Percentiles rank a stretch among this genome's conserved stretches.
phyloP scores from a whole-genome alignment of 2,113 vertebrate genomes.

The Vulpes lagopus region DNA sequence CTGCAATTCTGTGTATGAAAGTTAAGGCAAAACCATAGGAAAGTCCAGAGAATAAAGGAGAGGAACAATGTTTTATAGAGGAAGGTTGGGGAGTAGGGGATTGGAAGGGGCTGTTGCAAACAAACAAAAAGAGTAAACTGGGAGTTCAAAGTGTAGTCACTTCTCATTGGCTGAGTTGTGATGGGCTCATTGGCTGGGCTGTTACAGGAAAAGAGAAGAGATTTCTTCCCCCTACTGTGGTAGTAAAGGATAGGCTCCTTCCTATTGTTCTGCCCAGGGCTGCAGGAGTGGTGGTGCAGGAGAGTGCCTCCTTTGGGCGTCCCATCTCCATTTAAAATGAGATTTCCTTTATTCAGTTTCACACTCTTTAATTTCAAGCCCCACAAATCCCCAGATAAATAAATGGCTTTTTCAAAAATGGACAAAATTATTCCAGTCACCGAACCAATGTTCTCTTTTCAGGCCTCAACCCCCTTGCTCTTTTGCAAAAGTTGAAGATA shows the following conservation, averaged over 20 bases:
- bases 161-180: not conserved
- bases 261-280: not conserved
- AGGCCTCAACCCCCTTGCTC: not conserved
- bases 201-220: not conserved
- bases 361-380: not conserved
- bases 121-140: not conserved
- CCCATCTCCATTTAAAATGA: not conserved
- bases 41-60: not conserved
- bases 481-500: not conserved
- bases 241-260: not conserved
- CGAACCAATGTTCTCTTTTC: not conserved
- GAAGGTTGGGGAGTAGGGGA: not conserved
- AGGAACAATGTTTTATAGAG: not conserved
- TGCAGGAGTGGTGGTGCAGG: not conserved
- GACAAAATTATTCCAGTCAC: not conserved
- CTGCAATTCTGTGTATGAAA: not conserved
- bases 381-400: not conserved
- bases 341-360: not conserved
- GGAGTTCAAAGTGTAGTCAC: not conserved
- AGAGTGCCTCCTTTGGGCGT: not conserved
- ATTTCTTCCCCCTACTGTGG: not conserved
- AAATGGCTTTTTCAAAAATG: conserved; percentile 16
- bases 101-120: not conserved
- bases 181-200: not conserved
- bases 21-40: not conserved